Percentiles rank a stretch among this genome's conserved stretches.
These are phyloP conservation scores for Eurytoma adleriae DNA, from an alignment of 2,888 invertebrate genomes.

Conservation along the genomic window DNA sequence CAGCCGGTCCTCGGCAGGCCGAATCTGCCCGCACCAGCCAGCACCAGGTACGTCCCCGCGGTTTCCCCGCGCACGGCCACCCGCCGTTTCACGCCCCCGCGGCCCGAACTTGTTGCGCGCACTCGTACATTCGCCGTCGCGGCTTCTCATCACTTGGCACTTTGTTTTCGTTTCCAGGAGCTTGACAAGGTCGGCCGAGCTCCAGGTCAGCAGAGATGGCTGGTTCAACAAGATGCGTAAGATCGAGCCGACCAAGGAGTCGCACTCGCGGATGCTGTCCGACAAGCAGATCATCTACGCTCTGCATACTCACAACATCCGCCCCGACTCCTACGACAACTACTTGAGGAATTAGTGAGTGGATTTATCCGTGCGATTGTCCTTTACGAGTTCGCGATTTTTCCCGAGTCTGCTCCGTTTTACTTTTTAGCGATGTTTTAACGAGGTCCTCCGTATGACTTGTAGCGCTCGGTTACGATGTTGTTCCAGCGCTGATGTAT, in stretches of 20 bases:
- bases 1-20: conserved; percentile 67
- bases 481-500: no score
- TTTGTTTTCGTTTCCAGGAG: conserved; percentile 62
- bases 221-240: conserved; percentile 94
- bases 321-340: conserved; percentile 90
- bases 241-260: conserved; percentile 96
- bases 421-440: not conserved
- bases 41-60: conserved; percentile 12
- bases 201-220: conserved; percentile 79
- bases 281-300: conserved; percentile 98
- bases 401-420: not conserved
- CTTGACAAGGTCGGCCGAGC: conserved; percentile 72
- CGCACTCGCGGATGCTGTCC: conserved; percentile 97
- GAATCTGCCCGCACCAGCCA: conserved; percentile 24
- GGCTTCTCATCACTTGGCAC: not conserved
- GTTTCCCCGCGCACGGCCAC: no score
- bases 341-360: conserved; percentile 95
- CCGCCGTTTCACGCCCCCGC: no score
- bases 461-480: no score
- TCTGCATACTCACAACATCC: conserved; percentile 95
- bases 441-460: no score
- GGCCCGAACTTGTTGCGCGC: no score
- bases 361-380: conserved; percentile 26
- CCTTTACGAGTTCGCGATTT: not conserved
- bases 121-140: no score